Evolutionary conservation across 37 sponge, comb jelly and placozoan species (phyloP), one percentile per base, ranked within the genome.

Genomic region (Spongilla lacustris): DNA sequence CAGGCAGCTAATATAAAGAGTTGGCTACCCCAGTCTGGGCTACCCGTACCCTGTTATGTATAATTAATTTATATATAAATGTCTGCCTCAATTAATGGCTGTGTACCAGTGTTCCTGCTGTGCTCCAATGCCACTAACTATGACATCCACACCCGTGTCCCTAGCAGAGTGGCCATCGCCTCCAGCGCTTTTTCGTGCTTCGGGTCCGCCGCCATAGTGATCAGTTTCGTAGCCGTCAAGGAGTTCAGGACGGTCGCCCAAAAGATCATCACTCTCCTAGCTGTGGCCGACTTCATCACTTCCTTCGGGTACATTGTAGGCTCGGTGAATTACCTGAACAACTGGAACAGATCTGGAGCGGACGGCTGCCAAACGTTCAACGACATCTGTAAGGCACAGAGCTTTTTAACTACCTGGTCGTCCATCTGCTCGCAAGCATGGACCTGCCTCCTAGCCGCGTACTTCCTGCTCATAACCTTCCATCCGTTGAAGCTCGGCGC

Each of bases 371-470:
- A 31, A 3, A 35, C 36, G 13, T 85, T 84, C 67, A 35, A 36
- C 21, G 14, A 9, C n/a, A 69, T 79, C 2, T 95, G 95, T 46
- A 31, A 67, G 34, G 86, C 76, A 22, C 89, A 89, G 79, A 89
- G 89, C 50, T 92, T 80, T 35, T 50, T 92, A 5, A 95, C 95
- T 11, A 95, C 95, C 13, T 73, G 70, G 74, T 89, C 90, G 19
- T 79, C 90, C 9, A 78, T 92, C 74, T 48, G 50, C 29, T 92
- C 90, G 58, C 89, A 86, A 46, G 86, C 86, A 13, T 95, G 95
- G 95, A 95, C 90, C 2, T 36, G 68, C 29, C 76, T 78, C n/a
- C 74, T 95, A n/a, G 95, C 95, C 19, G 36, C 89, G 66, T 86
- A 92, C 50, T 80, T 95, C 67, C 37, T 73, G 21, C 69, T 88